Base-by-base conservation (phyloP, 2,797 vertebrate genomes). In the Acrossocheilus wenchowensis region DNA sequence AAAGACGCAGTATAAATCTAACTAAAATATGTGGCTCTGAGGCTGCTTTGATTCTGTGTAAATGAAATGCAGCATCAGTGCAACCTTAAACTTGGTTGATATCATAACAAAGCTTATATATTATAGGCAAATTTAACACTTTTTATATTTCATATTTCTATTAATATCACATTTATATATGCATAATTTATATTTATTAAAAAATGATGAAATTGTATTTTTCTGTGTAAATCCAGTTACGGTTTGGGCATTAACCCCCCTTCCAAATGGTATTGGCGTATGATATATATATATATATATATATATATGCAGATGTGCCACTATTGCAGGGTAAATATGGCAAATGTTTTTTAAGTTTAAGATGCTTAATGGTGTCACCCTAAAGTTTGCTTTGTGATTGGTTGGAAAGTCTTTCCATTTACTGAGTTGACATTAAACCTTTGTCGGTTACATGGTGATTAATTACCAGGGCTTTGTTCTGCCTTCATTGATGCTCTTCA, bases 391-490 rank as follows among this genome's bases (percentile, higher is more conserved):
- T 21, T 39, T 6, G 11, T 21, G 21, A 80, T 72, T 85, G 84
- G 66, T 73, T 80, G 66, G 26, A 45, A 83, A 80, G 57, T 68
- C 41, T 78, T 78, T 68, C 45, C 73, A 84, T 68, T 84, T 84
- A 84, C 60, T 52, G 78, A 62, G 68, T 36, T 80, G 66, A 62
- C 77, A 73, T 62, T 72, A 80, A 73, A 73, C 77, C 68, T 81
- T 86, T 81, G 82, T 84, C 36, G 48, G 78, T 39, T 84, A 84
- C 78, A 69, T 41, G 30, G 77, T 78, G 69, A 85, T 80, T 62
- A 81, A 86, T 81, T 73, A 48, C 66, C 50, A 71, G 50, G 77
- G 84, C 77, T 86, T 80, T 86, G 68, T 86, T 73, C 50, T 36
- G 77, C 66, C n/a, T 85, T 85, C 52, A 72, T 50, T 45, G 84